Percentiles rank a stretch among this genome's conserved stretches.
Evolutionary conservation across 2,113 vertebrate genomes (phyloP).

Genomic region (Cricetomys ansorgei): DNA sequence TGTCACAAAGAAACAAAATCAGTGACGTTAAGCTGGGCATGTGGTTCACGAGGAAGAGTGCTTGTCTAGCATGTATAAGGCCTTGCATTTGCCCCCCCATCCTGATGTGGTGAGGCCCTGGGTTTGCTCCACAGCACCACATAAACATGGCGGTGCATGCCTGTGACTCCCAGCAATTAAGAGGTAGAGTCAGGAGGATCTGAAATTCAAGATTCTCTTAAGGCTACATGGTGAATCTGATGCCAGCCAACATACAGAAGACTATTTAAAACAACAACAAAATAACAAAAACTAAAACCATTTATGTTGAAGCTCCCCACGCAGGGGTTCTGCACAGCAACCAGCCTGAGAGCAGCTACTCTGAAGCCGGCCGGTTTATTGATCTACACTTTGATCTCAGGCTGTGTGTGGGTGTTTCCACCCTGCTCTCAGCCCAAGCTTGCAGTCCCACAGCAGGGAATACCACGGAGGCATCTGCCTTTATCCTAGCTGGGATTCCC

Average conservation of each 20-base stretch:
- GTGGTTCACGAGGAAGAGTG: not conserved
- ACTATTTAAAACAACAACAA: not conserved
- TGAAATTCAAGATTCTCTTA: not conserved
- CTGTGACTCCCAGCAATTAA: not conserved
- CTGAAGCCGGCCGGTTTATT: not conserved
- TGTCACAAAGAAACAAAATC: not conserved
- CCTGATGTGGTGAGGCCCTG: not conserved
- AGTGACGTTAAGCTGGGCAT: not conserved
- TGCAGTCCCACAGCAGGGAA: not conserved
- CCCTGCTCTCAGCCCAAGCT: not conserved
- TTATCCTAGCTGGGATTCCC: not conserved
- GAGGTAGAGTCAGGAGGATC: not conserved
- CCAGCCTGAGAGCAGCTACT: not conserved
- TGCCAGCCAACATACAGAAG: not conserved
- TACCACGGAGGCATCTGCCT: not conserved
- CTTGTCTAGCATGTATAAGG: too few species aligned
- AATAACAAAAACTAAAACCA: not conserved
- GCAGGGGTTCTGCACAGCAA: not conserved
- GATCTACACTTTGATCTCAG: not conserved
- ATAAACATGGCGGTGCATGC: not conserved
- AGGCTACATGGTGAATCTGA: not conserved
- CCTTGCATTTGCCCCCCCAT: not conserved
- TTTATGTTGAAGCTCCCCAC: not conserved
- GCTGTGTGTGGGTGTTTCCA: not conserved
- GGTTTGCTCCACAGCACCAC: not conserved